phyloP scores from a whole-genome alignment of 1,140 invertebrate species.

The Rhagoletis pomonella region DNA sequence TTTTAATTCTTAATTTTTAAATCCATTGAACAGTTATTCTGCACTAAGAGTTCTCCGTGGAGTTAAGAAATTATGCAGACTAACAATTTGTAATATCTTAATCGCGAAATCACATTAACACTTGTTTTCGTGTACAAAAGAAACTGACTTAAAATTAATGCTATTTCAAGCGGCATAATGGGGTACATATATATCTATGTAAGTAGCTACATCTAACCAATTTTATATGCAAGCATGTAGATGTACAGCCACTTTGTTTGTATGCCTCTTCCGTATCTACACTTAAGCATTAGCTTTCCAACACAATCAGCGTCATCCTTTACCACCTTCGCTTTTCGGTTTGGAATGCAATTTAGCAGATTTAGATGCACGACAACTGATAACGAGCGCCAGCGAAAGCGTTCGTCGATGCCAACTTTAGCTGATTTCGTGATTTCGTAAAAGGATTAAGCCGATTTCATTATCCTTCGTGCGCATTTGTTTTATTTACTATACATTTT shows the following conservation, averaged over 20 bases:
- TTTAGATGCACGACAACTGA: constrained; percentile 50
- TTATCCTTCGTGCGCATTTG: constrained; percentile 44
- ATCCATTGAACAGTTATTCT: background rate
- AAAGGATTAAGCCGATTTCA: constrained; percentile 49
- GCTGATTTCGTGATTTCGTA: constrained; percentile 48
- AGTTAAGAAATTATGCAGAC: background rate
- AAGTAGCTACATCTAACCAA: no score
- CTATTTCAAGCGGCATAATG: background rate
- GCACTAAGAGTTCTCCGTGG: background rate
- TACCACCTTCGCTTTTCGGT: constrained; percentile 13
- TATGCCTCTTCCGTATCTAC: background rate
- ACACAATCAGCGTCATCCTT: constrained; percentile 35
- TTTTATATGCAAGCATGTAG: background rate
- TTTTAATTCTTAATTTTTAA: no score
- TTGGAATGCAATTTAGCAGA: constrained; percentile 28
- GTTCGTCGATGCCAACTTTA: background rate
- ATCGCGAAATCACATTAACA: constrained; percentile 46
- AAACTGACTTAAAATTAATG: background rate
- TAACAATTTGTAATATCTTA: background rate
- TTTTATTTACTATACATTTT: background rate
- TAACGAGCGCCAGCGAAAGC: background rate
- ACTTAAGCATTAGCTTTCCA: constrained; percentile 12
- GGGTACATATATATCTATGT: background rate
- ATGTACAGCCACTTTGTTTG: background rate
- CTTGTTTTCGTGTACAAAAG: constrained; percentile 24